Evolutionary conservation across 2,888 invertebrate genomes (phyloP).

Genomic region (Volucella inanis): DNA sequence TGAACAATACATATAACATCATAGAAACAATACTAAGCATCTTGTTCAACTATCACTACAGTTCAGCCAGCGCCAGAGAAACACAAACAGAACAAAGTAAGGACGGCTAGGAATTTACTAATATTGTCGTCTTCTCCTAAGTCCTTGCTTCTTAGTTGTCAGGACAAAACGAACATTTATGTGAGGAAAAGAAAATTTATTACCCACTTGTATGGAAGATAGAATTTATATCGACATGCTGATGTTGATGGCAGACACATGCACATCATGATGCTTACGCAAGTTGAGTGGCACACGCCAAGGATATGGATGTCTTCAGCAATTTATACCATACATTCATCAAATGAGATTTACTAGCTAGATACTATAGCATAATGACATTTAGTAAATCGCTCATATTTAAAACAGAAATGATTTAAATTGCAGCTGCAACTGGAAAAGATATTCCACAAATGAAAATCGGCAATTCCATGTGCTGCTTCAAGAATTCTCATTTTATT

Average conservation of each 20-base stretch:
- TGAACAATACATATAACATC: constrained; percentile 23
- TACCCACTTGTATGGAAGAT: constrained; percentile 46
- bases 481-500: constrained; percentile 68
- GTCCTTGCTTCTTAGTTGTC: constrained; percentile 24
- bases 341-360: constrained; percentile 1
- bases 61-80: not conserved
- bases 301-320: constrained; percentile 19
- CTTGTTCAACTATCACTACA: constrained; percentile 42
- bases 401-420: not conserved
- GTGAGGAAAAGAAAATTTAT: constrained; percentile 57
- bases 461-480: constrained; percentile 64
- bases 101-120: constrained; percentile 65
- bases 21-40: constrained; percentile 36
- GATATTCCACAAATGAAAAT: constrained; percentile 58
- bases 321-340: constrained; percentile 22
- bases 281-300: constrained; percentile 42
- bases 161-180: constrained; percentile 37
- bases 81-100: constrained; percentile 19
- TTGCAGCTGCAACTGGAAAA: constrained; percentile 43
- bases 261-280: constrained; percentile 41
- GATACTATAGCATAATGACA: constrained; percentile 9
- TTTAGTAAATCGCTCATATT: not conserved
- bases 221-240: constrained; percentile 54
- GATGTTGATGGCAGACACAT: constrained; percentile 46
- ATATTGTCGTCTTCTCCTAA: constrained; percentile 52